These are phyloP conservation scores for Glomeris maerens DNA, from an alignment of 1,140 invertebrate species.

Conservation along the genomic window DNA sequence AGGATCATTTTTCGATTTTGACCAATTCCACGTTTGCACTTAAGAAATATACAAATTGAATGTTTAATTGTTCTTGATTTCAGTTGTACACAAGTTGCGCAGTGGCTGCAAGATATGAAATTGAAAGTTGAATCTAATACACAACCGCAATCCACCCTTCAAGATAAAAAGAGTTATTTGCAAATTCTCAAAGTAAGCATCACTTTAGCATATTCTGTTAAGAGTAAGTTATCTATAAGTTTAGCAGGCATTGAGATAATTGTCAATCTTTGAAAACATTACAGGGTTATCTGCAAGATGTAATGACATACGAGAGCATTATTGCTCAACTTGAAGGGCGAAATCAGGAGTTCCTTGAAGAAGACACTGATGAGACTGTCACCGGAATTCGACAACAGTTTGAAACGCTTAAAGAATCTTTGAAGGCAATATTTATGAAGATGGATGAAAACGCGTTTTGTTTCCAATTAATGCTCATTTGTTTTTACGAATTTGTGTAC, in stretches of 20 bases:
- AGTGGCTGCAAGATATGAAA: slow-evolving; percentile 60
- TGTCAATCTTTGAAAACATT: slow-evolving; percentile 35
- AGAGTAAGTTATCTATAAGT: no score
- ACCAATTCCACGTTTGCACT: neutral
- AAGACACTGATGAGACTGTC: slow-evolving; percentile 53
- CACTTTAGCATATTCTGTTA: neutral
- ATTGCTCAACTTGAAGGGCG: slow-evolving; percentile 61
- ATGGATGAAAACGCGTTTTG: no score
- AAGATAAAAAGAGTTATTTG: slow-evolving; percentile 70
- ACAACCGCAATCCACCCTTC: slow-evolving; percentile 54
- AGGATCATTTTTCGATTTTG: neutral
- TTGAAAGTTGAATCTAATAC: slow-evolving; percentile 46
- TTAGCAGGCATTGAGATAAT: no score
- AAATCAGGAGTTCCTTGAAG: slow-evolving; percentile 52
- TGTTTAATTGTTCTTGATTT: neutral
- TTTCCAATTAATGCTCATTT: no score
- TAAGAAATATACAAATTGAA: neutral
- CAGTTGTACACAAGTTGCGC: slow-evolving; percentile 59
- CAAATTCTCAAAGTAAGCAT: slow-evolving; percentile 46
- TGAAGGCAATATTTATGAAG: no score
- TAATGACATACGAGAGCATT: slow-evolving; percentile 60
- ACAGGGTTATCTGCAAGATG: slow-evolving; percentile 73
- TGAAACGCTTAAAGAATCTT: slow-evolving; percentile 45
- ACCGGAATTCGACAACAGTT: slow-evolving; percentile 52
- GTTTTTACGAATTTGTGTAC: neutral